Percentiles rank a stretch among this genome's conserved stretches.
These are phyloP conservation scores for Wasmannia auropunctata DNA, from an alignment of 1,140 invertebrate species.

Conservation along the genomic window DNA sequence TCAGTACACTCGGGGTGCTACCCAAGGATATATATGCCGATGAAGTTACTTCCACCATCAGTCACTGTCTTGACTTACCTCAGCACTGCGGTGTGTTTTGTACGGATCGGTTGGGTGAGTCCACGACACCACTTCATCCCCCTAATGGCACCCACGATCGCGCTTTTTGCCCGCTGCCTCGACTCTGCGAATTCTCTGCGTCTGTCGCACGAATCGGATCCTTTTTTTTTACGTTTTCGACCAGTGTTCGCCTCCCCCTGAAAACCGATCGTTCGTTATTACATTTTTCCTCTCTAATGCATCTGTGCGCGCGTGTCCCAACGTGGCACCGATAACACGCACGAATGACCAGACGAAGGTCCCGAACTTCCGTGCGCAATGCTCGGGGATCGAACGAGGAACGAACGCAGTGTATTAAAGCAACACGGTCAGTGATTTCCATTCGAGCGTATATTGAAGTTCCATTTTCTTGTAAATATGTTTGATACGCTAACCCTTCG, in stretches of 20 bases:
- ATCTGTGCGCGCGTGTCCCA: conserved; percentile 41
- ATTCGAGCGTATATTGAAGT: conserved; percentile 12
- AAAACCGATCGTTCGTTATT: conserved; percentile 9
- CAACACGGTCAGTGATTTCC: conserved; percentile 40
- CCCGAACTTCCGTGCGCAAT: background rate
- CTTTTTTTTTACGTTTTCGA: conserved; percentile 15
- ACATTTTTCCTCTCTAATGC: conserved; percentile 50
- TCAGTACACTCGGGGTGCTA: conserved; percentile 74
- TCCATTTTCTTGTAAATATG: conserved; percentile 13
- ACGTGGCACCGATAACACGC: conserved; percentile 38
- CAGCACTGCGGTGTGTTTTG: conserved; percentile 74
- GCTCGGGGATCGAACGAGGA: background rate
- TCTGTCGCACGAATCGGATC: background rate
- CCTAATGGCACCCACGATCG: conserved; percentile 10
- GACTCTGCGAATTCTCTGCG: conserved; percentile 23
- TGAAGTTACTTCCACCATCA: conserved; percentile 81
- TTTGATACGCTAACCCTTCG: background rate
- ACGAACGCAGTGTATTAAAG: conserved; percentile 28
- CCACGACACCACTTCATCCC: conserved; percentile 59
- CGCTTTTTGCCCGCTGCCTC: conserved; percentile 32
- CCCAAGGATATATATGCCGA: conserved; percentile 82
- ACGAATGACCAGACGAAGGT: conserved; percentile 52
- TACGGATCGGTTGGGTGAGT: conserved; percentile 80
- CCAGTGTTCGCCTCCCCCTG: conserved; percentile 23
- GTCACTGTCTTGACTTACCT: conserved; percentile 81